Percentiles rank a stretch among this genome's conserved stretches.
Evolutionary conservation across 2,797 vertebrate species (phyloP).

Genomic region (Semaprochilodus insignis): DNA sequence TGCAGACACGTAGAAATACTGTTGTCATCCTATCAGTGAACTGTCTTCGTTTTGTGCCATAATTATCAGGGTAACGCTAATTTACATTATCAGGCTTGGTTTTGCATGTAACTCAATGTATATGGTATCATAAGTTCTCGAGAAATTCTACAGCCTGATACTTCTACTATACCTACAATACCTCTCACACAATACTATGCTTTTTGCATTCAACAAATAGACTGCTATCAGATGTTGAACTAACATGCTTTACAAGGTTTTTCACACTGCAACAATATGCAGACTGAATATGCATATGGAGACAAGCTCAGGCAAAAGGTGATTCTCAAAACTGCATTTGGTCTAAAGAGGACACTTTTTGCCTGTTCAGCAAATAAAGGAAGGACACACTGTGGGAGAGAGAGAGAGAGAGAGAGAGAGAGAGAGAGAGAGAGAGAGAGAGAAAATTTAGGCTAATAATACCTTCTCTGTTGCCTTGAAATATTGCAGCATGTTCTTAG

Average conservation of each 20-base stretch:
- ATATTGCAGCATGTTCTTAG: conserved; percentile 62
- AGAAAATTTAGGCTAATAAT: conserved; percentile 56
- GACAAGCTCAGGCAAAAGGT: conserved; percentile 19
- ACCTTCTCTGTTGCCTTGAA: conserved; percentile 64
- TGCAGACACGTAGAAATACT: not conserved
- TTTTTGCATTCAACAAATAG: not conserved
- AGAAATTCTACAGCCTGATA: not conserved
- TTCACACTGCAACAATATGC: no score
- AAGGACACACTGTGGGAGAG: conserved; percentile 54
- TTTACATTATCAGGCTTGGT: not conserved
- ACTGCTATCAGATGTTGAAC: not conserved
- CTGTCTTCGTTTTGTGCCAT: not conserved
- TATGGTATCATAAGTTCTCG: not conserved
- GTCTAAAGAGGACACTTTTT: conserved; percentile 49
- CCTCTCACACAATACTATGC: not conserved
- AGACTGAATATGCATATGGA: conserved; percentile 12
- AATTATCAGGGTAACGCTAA: not conserved
- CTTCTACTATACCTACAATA: not conserved
- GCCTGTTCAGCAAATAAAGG: conserved; percentile 51
- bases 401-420: conserved; percentile 27
- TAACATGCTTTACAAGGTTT: conserved; percentile 8
- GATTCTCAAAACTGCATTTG: conserved; percentile 44
- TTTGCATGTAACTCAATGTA: not conserved
- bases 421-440: conserved; percentile 41
- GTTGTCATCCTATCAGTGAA: not conserved